phyloP scores from a whole-genome alignment of 2,797 vertebrate species.

The Garrulus glandarius region DNA sequence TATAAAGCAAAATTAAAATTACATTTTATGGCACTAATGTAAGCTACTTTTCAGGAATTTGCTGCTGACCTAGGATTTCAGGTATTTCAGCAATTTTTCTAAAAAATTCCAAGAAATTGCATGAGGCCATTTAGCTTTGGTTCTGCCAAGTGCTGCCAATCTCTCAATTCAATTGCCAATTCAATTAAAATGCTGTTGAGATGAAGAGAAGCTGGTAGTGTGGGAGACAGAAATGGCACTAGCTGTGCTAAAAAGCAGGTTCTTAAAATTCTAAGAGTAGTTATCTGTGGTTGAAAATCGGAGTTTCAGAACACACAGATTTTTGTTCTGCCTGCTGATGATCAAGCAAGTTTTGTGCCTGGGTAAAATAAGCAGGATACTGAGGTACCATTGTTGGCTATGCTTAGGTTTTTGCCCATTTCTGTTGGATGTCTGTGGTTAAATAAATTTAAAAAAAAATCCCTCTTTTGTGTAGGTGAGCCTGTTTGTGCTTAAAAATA shows the following conservation, averaged over 20 bases:
- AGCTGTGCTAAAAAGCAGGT: neutral
- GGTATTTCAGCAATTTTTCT: neutral
- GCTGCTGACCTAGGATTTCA: neutral
- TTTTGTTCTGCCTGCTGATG: constrained; percentile 33
- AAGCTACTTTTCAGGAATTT: neutral
- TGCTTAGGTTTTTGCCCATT: neutral
- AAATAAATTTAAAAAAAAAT: neutral
- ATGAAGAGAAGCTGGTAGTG: neutral
- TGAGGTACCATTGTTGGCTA: neutral
- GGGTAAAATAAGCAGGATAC: constrained; percentile 3
- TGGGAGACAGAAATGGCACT: neutral
- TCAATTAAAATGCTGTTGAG: neutral
- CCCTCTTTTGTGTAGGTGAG: neutral
- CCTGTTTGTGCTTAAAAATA: neutral
- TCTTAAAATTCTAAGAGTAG: neutral
- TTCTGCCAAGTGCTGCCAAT: neutral
- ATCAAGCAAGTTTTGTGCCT: neutral
- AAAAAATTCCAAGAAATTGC: neutral
- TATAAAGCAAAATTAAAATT: neutral
- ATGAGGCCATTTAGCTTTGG: neutral
- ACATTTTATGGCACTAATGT: neutral
- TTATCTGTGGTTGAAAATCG: neutral
- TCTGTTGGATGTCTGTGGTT: neutral
- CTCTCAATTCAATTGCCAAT: neutral
- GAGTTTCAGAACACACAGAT: neutral